Percentiles rank a stretch among this genome's conserved stretches.
Conservation (phyloP, 2,797 vertebrate species). For the Gambelia wislizenii region DNA sequence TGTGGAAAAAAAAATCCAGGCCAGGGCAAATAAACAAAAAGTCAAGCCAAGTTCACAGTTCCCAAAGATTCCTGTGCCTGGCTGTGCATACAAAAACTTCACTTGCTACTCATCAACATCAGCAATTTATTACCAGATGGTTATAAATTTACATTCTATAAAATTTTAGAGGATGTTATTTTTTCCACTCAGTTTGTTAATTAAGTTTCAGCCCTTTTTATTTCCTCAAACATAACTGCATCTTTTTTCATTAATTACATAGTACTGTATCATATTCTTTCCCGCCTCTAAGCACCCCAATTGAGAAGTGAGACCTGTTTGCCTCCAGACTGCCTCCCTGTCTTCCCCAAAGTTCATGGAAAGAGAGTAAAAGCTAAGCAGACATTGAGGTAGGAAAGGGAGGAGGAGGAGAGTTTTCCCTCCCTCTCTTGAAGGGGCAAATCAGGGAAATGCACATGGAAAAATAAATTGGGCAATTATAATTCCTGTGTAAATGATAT, state of each 20-base stretch:
- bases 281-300: slow-evolving; percentile 73
- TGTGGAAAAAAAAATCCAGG: slow-evolving; percentile 87
- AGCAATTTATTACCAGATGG: slow-evolving; percentile 97
- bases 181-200: slow-evolving; percentile 84
- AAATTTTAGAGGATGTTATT: slow-evolving; percentile 87
- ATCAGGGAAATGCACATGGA: slow-evolving; percentile 50
- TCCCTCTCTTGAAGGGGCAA: slow-evolving; percentile 30
- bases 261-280: slow-evolving; percentile 80
- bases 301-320: slow-evolving; percentile 49
- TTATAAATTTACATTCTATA: slow-evolving; percentile 87
- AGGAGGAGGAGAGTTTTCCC: not conserved
- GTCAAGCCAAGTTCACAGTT: slow-evolving; percentile 90
- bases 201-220: slow-evolving; percentile 83
- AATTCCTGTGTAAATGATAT: slow-evolving; percentile 48
- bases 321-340: not conserved
- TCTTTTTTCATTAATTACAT: slow-evolving; percentile 78
- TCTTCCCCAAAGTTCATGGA: slow-evolving; percentile 68
- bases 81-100: slow-evolving; percentile 85
- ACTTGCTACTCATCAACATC: slow-evolving; percentile 84
- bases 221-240: slow-evolving; percentile 82
- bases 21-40: slow-evolving; percentile 98
- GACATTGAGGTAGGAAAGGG: slow-evolving; percentile 25
- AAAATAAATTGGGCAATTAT: slow-evolving; percentile 66
- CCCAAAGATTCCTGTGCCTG: slow-evolving; percentile 86
- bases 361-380: slow-evolving; percentile 68